Evolutionary conservation across 2,797 vertebrate species (phyloP), one percentile per base, ranked within the genome.

Genomic region (Dendrocincla tyrannina): DNA sequence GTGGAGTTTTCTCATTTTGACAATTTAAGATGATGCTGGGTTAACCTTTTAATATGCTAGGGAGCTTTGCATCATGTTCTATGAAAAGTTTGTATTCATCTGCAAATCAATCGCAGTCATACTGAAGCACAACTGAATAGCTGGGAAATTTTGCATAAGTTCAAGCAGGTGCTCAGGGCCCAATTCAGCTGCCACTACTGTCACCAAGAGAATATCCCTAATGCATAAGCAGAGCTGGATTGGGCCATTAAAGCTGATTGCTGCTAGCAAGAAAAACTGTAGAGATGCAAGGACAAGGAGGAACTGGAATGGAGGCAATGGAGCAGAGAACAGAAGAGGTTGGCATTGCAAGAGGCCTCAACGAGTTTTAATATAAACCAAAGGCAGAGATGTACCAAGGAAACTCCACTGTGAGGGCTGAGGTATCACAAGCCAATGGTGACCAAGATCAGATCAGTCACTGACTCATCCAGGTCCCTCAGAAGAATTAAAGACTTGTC

Each of bases 401-500:
- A 55, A 91, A 86, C 68, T 91, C 84, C 68, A 52, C 78, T 62
- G 44, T 7, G 25, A 93, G 77, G 74, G 56, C 46, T 66, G 67
- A 94, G 53, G 74, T 82, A 93, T 95, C 72, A 72, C 32, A 93
- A 84, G 53, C 19, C 63, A 88, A 22, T 11, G 59, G 60, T 91
- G 89, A 89, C 55, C 55, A 74, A 85, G 66, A 77, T 87, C 88
- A 55, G 53, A 67, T 44, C 80, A 73, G 74, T 67, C 70, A 90
- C 41, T 81, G 90, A 73, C 77, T 63, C 72, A 96, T 85, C 89
- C 72, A 93, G 87, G 96, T n/a, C 83, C 93, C 87, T 94, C 95
- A 95, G 82, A 59, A 91, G 89, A 96, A 77, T 56, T 89, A 92
- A 79, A 93, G 22, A 76, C 89, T 96, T 93, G 85, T 91, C 96